These are phyloP conservation scores for Parazoanthus atlanticus DNA, from an alignment of 92 coral and sea anemone species.

Conservation along the genomic window DNA sequence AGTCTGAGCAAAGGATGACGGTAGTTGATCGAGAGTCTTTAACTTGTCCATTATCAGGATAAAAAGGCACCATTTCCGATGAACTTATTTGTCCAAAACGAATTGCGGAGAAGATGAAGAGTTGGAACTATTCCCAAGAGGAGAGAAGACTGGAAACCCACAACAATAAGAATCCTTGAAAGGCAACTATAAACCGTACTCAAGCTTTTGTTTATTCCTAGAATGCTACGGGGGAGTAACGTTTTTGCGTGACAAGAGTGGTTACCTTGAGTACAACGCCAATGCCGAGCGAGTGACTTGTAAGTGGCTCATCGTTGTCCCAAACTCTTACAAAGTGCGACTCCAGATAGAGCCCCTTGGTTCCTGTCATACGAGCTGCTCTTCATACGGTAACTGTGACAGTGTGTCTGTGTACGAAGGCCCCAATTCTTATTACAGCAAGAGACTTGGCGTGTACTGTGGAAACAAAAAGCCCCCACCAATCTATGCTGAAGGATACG, in stretches of 20 bases:
- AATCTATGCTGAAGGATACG: not conserved
- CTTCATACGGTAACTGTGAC: not conserved
- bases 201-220: not conserved
- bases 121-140: no score
- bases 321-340: not conserved
- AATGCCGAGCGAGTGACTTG: not conserved
- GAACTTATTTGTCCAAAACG: no score
- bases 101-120: no score
- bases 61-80: no score
- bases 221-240: not conserved
- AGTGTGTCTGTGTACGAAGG: not conserved
- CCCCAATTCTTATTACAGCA: not conserved
- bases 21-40: no score
- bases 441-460: not conserved
- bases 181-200: no score
- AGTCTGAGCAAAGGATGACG: no score
- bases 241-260: not conserved
- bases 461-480: not conserved
- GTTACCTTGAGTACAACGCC: not conserved
- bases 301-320: not conserved
- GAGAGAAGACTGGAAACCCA: no score
- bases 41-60: no score
- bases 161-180: no score
- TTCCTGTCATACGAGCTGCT: not conserved
- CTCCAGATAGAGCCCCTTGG: not conserved